These are phyloP conservation scores for Acrocephalus kingi DNA, from an alignment of 2,113 vertebrate genomes.

Conservation along the genomic window DNA sequence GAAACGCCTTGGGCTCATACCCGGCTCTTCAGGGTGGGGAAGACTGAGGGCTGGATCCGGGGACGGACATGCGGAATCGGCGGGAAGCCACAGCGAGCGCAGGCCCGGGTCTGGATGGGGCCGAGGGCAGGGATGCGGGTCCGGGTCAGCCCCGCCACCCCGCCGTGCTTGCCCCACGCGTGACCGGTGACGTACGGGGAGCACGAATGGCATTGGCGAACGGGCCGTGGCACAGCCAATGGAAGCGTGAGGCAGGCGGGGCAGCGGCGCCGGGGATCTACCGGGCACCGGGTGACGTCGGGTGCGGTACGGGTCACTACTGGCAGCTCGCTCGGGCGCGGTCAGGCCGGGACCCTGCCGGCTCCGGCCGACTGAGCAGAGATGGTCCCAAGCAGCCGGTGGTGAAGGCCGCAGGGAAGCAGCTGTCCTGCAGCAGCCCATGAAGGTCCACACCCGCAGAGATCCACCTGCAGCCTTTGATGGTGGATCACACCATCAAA, in stretches of 20 bases:
- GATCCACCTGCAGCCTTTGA: not conserved
- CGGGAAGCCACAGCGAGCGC: not conserved
- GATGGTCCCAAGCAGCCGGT: no score
- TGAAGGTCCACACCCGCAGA: not conserved
- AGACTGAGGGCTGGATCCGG: not conserved
- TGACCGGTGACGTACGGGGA: not conserved
- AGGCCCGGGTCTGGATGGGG: no score
- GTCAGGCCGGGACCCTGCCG: not conserved
- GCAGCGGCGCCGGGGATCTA: not conserved
- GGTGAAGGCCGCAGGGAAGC: not conserved
- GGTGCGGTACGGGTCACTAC: accelerated
- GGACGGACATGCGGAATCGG: accelerated
- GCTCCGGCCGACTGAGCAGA: not conserved
- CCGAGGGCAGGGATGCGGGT: accelerated
- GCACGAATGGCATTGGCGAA: not conserved
- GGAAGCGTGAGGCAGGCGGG: not conserved
- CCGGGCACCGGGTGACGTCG: not conserved
- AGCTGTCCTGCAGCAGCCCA: not conserved
- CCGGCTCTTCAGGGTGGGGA: no score
- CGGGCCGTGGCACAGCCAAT: not conserved
- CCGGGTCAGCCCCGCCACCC: not conserved
- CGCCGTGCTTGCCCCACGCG: not conserved
- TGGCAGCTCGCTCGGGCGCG: not conserved
- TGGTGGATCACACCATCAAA: no score
- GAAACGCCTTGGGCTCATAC: not conserved